phyloP scores from a whole-genome alignment of 2,888 invertebrate genomes.

The Trachelus troglodyta region DNA sequence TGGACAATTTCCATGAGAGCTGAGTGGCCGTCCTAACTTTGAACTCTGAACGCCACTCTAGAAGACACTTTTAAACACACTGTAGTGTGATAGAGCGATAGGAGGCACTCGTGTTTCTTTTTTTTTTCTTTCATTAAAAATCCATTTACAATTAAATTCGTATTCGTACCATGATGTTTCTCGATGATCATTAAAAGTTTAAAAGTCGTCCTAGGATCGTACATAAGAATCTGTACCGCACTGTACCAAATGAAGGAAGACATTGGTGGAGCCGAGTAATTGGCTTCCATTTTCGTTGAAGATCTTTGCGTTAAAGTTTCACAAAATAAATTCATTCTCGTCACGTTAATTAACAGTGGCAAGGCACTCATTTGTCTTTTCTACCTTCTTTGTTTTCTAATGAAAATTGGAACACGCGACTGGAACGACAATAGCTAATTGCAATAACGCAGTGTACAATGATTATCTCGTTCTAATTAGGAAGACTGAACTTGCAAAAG shows the following conservation, averaged over 20 bases:
- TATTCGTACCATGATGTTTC: background rate
- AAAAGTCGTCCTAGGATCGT: background rate
- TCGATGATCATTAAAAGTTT: background rate
- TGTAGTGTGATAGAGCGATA: background rate
- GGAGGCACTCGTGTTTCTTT: background rate
- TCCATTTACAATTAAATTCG: background rate
- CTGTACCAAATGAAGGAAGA: background rate
- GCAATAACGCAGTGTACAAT: background rate
- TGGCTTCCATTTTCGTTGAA: background rate
- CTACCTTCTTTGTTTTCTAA: background rate
- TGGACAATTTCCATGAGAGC: background rate
- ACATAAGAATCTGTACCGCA: background rate
- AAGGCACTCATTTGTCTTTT: background rate
- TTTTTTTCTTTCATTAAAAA: background rate
- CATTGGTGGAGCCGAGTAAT: background rate
- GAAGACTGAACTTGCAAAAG: conserved; percentile 62
- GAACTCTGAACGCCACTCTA: background rate
- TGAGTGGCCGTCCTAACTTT: background rate
- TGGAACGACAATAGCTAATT: background rate
- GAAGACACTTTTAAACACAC: background rate
- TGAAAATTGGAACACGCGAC: background rate
- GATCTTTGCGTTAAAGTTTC: background rate
- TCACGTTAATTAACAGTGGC: background rate
- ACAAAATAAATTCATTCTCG: background rate
- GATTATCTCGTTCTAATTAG: conserved; percentile 36